Evolutionary conservation across 2,888 invertebrate genomes (phyloP).

Genomic region (Pseudoips prasinana): DNA sequence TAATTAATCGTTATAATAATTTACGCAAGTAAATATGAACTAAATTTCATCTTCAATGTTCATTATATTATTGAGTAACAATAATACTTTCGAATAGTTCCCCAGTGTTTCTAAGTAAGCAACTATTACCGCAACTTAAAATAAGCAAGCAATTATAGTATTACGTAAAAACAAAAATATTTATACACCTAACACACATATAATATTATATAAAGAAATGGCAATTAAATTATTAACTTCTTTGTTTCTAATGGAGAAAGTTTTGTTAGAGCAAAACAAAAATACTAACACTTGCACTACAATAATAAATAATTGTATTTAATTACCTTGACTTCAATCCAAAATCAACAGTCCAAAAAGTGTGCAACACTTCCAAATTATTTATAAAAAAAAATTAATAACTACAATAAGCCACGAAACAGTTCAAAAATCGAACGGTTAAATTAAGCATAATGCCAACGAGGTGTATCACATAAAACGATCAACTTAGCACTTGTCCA

Average conservation of each 20-base stretch:
- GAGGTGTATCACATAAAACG: constrained; percentile 77
- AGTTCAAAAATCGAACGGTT: constrained; percentile 70
- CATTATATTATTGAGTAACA: too few species aligned
- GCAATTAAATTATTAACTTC: constrained; percentile 20
- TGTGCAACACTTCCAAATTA: constrained; percentile 37
- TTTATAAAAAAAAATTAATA: constrained; percentile 44
- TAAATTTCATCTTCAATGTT: too few species aligned
- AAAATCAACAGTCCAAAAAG: constrained; percentile 48
- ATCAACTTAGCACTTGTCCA: constrained; percentile 81
- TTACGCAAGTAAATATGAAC: too few species aligned
- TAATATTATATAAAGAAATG: constrained; percentile 26
- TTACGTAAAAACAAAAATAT: constrained; percentile 25
- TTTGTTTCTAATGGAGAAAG: constrained; percentile 30
- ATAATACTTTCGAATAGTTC: constrained; percentile 17
- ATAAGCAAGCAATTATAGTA: constrained; percentile 20
- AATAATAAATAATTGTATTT: constrained; percentile 18
- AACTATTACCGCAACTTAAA: constrained; percentile 21
- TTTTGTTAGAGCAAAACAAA: constrained; percentile 3
- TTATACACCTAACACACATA: constrained; percentile 13
- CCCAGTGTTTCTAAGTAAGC: constrained; percentile 20
- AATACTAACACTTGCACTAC: constrained; percentile 12
- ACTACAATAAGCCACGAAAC: constrained; percentile 60
- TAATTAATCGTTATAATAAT: too few species aligned
- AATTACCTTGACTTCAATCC: constrained; percentile 46
- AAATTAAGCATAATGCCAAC: constrained; percentile 77